Conservation (phyloP, 1,140 invertebrate genomes). For the Elymnias hypermnestra region DNA sequence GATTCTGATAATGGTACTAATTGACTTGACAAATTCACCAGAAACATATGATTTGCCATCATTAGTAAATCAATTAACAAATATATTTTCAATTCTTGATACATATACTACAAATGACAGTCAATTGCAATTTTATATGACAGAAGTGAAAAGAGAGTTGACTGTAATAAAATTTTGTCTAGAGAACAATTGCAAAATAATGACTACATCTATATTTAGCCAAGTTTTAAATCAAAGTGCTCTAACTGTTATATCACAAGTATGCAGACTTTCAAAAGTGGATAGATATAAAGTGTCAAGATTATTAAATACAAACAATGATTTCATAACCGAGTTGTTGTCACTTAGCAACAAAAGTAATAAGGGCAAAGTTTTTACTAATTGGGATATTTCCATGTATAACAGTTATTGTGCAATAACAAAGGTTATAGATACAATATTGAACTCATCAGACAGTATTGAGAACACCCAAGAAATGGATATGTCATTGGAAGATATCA, state of each 20-base stretch:
- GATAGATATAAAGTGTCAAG: constrained; percentile 70
- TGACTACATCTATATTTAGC: constrained; percentile 63
- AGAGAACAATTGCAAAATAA: constrained; percentile 68
- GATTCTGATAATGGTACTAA: constrained; percentile 67
- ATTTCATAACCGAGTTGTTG: constrained; percentile 56
- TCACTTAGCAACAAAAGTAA: constrained; percentile 39
- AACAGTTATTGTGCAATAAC: constrained; percentile 70
- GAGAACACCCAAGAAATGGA: constrained; percentile 43
- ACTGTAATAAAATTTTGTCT: constrained; percentile 71
- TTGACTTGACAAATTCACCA: constrained; percentile 65
- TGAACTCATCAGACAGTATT: constrained; percentile 46
- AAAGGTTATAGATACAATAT: constrained; percentile 66
- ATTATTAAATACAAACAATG: constrained; percentile 63
- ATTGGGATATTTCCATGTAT: constrained; percentile 69
- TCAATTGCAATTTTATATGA: constrained; percentile 66
- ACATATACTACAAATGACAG: constrained; percentile 57
- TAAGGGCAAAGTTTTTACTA: constrained; percentile 29
- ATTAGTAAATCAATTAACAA: constrained; percentile 57
- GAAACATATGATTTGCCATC: constrained; percentile 63
- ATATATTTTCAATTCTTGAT: constrained; percentile 68
- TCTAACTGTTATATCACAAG: constrained; percentile 70
- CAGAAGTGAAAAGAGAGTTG: constrained; percentile 68
- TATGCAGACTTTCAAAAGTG: constrained; percentile 64
- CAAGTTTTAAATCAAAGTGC: constrained; percentile 65
- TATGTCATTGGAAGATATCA: constrained; percentile 63